Evolutionary conservation across 2,888 invertebrate genomes (phyloP), one percentile per base, ranked within the genome.

Genomic region (Cantharis flavilabris): DNA sequence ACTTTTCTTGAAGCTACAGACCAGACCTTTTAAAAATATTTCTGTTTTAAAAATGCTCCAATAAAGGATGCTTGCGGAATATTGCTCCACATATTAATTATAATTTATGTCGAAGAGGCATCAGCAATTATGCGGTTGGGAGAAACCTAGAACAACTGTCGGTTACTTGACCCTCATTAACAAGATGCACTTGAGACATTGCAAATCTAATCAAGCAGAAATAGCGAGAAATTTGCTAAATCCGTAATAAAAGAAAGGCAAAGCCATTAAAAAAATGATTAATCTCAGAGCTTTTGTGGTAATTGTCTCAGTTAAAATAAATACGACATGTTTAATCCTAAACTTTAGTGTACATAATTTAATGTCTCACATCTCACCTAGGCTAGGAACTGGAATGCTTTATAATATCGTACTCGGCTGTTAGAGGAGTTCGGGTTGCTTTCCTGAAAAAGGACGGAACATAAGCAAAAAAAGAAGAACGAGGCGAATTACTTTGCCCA

Each of bases 401-500:
- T 76, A 76, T 67, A 67, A 67, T 26, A 23, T 23, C 65, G 18
- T 67, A 67, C 13, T 67, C 26, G 65, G 65, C 26, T 67, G 65
- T 67, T 67, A 67, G 65, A 67, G 11, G 26, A 67, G 65, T 13
- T n/a, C 20, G n/a, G 65, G 26, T 23, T 20, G 26, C n/a, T 23
- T n/a, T n/a, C 65, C 26, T 23, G 49, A 75, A 78, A 75, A 67
- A 75, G 77, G 72, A 75, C 28, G 72, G 72, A 75, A 69, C 64
- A 73, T 75, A 75, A 78, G 75, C 75, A 75, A 75, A 71, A 73
- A 75, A 75, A 78, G 75, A 78, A 75, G 77, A 71, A 75, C 72
- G 77, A 77, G 77, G 72, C 77, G 72, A 78, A 78, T 78, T 78
- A 78, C 78, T 78, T 78, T 76, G 76, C 71, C 78, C 74, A 73